Percentiles rank a stretch among this genome's conserved stretches.
Evolutionary conservation across 1,140 invertebrate genomes (phyloP).

Genomic region (Zaprionus taronus): DNA sequence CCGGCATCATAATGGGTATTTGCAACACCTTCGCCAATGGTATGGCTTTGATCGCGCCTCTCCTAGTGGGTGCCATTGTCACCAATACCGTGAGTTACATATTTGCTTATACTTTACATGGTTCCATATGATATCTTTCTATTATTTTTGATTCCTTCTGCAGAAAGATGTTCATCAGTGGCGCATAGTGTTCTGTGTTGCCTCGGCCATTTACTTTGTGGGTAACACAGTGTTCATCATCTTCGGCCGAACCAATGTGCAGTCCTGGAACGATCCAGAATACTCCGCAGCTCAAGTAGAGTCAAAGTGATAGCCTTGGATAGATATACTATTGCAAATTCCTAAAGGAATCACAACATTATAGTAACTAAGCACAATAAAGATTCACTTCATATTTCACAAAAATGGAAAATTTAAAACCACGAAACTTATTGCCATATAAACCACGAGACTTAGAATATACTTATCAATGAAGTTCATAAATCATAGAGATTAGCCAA

Average conservation of each 20-base stretch:
- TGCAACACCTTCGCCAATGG: slow-evolving; percentile 90
- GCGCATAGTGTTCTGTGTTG: slow-evolving; percentile 90
- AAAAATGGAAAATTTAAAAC: not conserved
- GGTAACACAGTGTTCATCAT: slow-evolving; percentile 89
- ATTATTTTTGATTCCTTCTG: not conserved
- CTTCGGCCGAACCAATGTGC: slow-evolving; percentile 87
- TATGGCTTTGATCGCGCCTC: slow-evolving; percentile 89
- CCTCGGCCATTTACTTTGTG: slow-evolving; percentile 88
- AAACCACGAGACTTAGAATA: not conserved
- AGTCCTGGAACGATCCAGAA: slow-evolving; percentile 88
- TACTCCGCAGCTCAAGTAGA: slow-evolving; percentile 10
- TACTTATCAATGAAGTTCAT: not conserved
- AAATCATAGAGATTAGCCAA: not conserved
- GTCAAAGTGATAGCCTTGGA: slow-evolving; percentile 6
- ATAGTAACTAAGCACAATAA: not conserved
- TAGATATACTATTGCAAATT: not conserved
- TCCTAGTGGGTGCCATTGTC: slow-evolving; percentile 87
- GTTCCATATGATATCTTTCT: not conserved
- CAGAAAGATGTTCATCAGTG: slow-evolving; percentile 87
- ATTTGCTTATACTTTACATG: no score
- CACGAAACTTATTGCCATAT: not conserved
- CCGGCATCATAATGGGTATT: slow-evolving; percentile 88
- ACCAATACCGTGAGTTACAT: slow-evolving; percentile 86
- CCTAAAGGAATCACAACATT: not conserved
- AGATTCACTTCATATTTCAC: not conserved